Base-by-base conservation (phyloP, 2,888 invertebrate genomes). In the Drosophila greeni region DNA sequence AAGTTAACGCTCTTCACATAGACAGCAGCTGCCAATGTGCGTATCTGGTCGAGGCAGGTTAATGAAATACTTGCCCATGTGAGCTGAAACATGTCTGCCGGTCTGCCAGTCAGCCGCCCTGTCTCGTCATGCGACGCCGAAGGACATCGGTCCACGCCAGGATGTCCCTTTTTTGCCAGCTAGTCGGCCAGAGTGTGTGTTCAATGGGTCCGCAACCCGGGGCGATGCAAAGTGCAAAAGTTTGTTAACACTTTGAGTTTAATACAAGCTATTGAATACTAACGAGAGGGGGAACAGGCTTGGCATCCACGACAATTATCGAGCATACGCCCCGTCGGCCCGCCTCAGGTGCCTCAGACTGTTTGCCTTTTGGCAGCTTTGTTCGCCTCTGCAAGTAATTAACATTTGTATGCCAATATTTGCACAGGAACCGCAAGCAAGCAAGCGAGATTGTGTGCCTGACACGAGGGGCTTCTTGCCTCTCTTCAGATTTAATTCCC, bases 61-160 rank as follows among this genome's bases (percentile, higher is more conserved):
- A 83, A 81, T 81, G 82, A 83, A 80, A 79, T 82, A 79, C 75
- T 70, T 75, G 58, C 67, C 70, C 81, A 75, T 72, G 74, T 68
- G 67, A 55, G 62, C 54, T 34, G 66, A 70, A 66, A 69, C 66
- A 74, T 69, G 57, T 52, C 55, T 56, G 48, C 33, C 42, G 31
- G 47, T 58, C 74, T 60, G 34, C 34, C 43, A 45, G 11, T 42
- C 40, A 6, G 43, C 43, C 43, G 26, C 18, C 58, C 59, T 51
- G 43, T 59, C 59, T 56, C 56, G 55, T 37, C 26, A 48, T 20
- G 34, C 55, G 20, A 24, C 29, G 55, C 53, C 37, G 20, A 45
- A 64, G 62, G 61, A 47, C 61, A 64, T 40, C 16, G 61, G 14
- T 52, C 51, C 23, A 20, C 42, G 24, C 24, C 40, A 23, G 43